phyloP scores from a whole-genome alignment of 2,888 invertebrate species.

The Volucella bombylans region DNA sequence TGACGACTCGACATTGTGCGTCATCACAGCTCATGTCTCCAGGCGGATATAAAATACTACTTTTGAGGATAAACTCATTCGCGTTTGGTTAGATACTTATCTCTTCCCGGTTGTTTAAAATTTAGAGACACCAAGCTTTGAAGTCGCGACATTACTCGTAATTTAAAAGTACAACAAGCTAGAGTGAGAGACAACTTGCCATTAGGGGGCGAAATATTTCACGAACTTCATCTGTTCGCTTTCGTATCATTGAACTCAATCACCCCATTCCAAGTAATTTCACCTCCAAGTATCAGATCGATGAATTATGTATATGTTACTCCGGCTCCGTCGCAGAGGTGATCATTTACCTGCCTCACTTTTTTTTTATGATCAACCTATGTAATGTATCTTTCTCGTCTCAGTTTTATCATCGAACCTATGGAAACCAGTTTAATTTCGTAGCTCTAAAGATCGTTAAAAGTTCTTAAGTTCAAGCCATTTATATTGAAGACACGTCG shows the following conservation, averaged over 20 bases:
- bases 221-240: slow-evolving; percentile 52
- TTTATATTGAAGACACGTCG: slow-evolving; percentile 74
- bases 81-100: slow-evolving; percentile 44
- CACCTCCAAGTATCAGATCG: slow-evolving; percentile 70
- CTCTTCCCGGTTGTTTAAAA: slow-evolving; percentile 44
- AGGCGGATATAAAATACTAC: slow-evolving; percentile 53
- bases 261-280: slow-evolving; percentile 69
- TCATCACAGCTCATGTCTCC: slow-evolving; percentile 52
- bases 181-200: slow-evolving; percentile 11
- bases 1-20: slow-evolving; percentile 25
- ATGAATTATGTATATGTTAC: slow-evolving; percentile 70
- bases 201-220: slow-evolving; percentile 61
- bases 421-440: slow-evolving; percentile 73
- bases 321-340: slow-evolving; percentile 35
- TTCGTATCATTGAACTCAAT: slow-evolving; percentile 72
- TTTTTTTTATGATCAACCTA: slow-evolving; percentile 65
- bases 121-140: slow-evolving; percentile 1
- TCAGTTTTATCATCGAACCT: slow-evolving; percentile 71
- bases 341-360: slow-evolving; percentile 70
- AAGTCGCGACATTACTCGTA: slow-evolving; percentile 4
- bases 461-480: slow-evolving; percentile 74
- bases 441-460: slow-evolving; percentile 73
- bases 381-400: slow-evolving; percentile 70
- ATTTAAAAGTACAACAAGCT: neutral
- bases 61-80: slow-evolving; percentile 47